A percentile compares a stretch with the other conserved stretches of the same genome.
phyloP scores from a whole-genome alignment of 2,888 invertebrate genomes.

The Eristalinus aeneus region DNA sequence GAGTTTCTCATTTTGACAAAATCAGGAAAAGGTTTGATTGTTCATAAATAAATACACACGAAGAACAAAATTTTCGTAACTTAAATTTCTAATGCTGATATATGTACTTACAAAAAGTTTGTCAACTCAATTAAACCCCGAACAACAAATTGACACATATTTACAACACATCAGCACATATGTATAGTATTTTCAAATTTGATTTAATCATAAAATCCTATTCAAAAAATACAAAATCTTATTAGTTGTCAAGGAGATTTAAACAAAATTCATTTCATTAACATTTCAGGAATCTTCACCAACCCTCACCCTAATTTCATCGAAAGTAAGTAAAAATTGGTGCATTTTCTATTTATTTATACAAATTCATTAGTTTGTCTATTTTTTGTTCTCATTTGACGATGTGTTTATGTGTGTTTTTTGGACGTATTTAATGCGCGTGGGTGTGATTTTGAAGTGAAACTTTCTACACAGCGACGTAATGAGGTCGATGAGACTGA shows the following conservation, averaged over 20 bases:
- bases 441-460: background rate
- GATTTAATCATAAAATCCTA: background rate
- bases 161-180: background rate
- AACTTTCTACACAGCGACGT: background rate
- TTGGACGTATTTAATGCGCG: background rate
- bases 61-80: too few species aligned
- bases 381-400: constrained; percentile 15
- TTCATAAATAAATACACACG: too few species aligned
- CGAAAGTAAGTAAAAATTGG: constrained; percentile 85
- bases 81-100: too few species aligned
- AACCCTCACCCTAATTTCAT: constrained; percentile 89
- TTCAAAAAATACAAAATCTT: background rate
- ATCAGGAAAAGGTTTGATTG: too few species aligned
- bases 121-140: too few species aligned
- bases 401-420: constrained; percentile 55
- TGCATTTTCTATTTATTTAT: constrained; percentile 19
- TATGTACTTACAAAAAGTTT: too few species aligned
- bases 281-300: constrained; percentile 88
- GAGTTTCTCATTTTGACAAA: too few species aligned
- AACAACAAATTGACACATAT: too few species aligned
- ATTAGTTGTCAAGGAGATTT: background rate
- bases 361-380: background rate
- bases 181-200: background rate
- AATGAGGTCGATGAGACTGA: background rate
- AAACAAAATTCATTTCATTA: constrained; percentile 66